Base-by-base conservation (phyloP, 2,113 vertebrate genomes). In the Neotragus moschatus region DNA sequence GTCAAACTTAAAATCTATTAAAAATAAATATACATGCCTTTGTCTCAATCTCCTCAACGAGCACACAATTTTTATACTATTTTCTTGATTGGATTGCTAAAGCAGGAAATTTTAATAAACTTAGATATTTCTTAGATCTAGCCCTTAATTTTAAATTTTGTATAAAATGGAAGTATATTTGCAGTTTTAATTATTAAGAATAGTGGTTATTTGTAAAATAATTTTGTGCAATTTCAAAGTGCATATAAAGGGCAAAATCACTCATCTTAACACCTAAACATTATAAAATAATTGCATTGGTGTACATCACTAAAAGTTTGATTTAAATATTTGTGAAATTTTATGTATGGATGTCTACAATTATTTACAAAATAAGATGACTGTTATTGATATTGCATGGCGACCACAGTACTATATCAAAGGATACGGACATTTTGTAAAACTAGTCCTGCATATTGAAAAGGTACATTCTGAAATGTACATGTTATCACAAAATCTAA, bases 1-100 rank as follows among this genome's bases (percentile, higher is more conserved):
- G 91, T 95, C 14, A 95, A 73, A 25, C 87, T 87, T 96, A 90
- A 87, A 96, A 91, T 93, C 51, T 87, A 87, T 93, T 93, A 89
- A 94, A 96, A 82, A 63, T 53, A 97, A 93, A 84, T 63, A 91
- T 53, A 8, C n/a, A 36, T 39, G 2, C 9, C 30, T 88, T 91
- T 89, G 14, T 49, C 15, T 47, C 17, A 63, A 2, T 53, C 55
- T 58, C 39, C 51, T 36, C 39, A 96, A 82, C 4, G 88, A 88
- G 49, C 17, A 61, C 3, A 58, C 58, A 17, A 16, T 23, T 36
- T 79, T 89, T 56, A 60, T 39, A 36, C 45, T 11, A 86, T 94
- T 95, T 53, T 91, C 51, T 95, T 91, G 23, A 47, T 61, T 73
- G n/a, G 0, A 53, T 80, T 92, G 80, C 66, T 73, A 30, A 86